These are phyloP conservation scores for Lasaia peninsularis DNA, from an alignment of 1,140 invertebrate species.

Conservation along the genomic window DNA sequence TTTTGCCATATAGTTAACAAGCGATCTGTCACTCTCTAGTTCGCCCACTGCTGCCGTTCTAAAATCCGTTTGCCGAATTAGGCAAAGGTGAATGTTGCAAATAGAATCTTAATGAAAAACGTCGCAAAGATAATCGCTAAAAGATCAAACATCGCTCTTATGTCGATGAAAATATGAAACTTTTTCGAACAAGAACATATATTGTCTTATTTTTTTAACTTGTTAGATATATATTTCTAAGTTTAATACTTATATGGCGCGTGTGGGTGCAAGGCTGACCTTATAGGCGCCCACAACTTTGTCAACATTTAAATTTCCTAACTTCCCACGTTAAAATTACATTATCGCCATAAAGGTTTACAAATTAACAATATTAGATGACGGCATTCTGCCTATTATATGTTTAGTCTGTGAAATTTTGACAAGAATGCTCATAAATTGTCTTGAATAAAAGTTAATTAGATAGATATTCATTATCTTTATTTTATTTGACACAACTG, in stretches of 20 bases:
- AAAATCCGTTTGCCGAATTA: slow-evolving; percentile 72
- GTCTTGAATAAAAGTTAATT: background rate
- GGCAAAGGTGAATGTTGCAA: slow-evolving; percentile 75
- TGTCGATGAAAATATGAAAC: background rate
- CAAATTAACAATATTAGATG: slow-evolving; percentile 21
- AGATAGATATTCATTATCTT: background rate
- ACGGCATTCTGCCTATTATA: background rate
- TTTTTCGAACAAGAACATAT: background rate
- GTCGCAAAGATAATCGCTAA: slow-evolving; percentile 4
- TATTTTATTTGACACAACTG: too few species aligned
- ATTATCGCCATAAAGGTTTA: slow-evolving; percentile 50
- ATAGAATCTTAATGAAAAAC: slow-evolving; percentile 30
- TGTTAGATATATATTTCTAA: slow-evolving; percentile 9
- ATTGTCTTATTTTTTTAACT: slow-evolving; percentile 4
- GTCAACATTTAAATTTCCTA: slow-evolving; percentile 45
- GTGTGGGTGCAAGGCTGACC: slow-evolving; percentile 75
- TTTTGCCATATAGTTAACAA: slow-evolving; percentile 7
- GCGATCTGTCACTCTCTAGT: slow-evolving; percentile 23
- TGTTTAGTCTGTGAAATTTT: background rate
- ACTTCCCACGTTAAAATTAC: slow-evolving; percentile 49
- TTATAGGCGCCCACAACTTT: slow-evolving; percentile 65
- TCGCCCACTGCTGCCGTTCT: slow-evolving; percentile 65
- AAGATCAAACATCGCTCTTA: background rate
- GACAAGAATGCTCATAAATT: slow-evolving; percentile 9
- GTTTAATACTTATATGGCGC: slow-evolving; percentile 51